Evolutionary conservation across 1,140 invertebrate species (phyloP), one percentile per base, ranked within the genome.

Genomic region (Bombus vancouverensis): DNA sequence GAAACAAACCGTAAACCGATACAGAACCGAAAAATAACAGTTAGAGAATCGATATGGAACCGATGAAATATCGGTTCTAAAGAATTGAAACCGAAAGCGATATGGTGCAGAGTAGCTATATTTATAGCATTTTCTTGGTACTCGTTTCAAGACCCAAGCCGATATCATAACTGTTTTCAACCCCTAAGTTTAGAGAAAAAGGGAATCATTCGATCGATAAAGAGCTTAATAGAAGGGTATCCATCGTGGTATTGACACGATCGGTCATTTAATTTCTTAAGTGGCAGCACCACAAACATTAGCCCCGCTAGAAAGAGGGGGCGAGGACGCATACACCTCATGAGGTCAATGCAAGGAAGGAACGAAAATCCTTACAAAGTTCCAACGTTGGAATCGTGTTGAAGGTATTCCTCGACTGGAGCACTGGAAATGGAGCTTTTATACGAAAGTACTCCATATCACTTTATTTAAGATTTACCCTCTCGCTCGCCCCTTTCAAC

Each of bases 391-490:
- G 80, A 88, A 81, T 84, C 86, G 90, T 78, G 85, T 93, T 88
- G 90, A 89, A 92, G 92, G 91, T 92, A 93, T 93, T 92, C 90
- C 91, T 88, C 92, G 93, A 93, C 94, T 42, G 92, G 92, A 93
- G 94, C 90, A 92, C 90, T 94, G 94, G 94, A 95, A 95, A 95
- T 94, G 93, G 94, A 94, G 95, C 94, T 95, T 95, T 95, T 95
- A 95, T 95, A 95, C 94, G 93, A 95, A 95, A 95, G 94, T 94
- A 95, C 95, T 95, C 95, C 95, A 95, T 95, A 95, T 95, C 95
- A 95, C 94, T 95, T 95, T 95, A 95, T 95, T 95, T 95, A 95
- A 95, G 94, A 95, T 95, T 95, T 95, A 95, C 94, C 94, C 94
- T 95, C 94, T 95, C 94, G 87, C 94, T 94, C 93, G 92, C 92